Evolutionary conservation across 1,140 invertebrate genomes (phyloP), one percentile per base, ranked within the genome.

Genomic region (Anthonomus grandis): DNA sequence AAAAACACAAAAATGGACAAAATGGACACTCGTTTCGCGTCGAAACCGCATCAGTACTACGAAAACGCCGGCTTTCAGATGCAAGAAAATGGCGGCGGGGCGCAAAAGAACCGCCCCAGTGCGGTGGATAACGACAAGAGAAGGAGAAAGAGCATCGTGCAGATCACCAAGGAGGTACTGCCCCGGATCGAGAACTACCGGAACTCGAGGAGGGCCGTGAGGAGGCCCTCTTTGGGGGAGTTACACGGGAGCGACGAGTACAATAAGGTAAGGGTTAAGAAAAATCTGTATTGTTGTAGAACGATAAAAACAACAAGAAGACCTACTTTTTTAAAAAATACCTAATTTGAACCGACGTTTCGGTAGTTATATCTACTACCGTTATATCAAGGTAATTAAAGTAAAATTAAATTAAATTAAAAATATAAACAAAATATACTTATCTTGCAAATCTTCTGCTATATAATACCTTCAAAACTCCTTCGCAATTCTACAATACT

Each of bases 101-200:
- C 58, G 1, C 48, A 51, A 17, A 48, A 59, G 56, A 54, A 57
- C 22, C 42, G 51, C 9, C 25, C 59, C 37, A 57, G 55, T 25
- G 18, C 25, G 2, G 36, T 41, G 1, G 44, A 47, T 12, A 25
- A 57, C 38, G 38, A 55, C 19, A 56, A 57, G 36, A 34, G 27
- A 24, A 48, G 80, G 42, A 79, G 79, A 56, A 67, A 76, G 24
- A 80, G 78, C 2, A 60, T 82, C 47, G 79, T 79, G 8, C 79
- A 81, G 54, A 70, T 81, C 15, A 81, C 86, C 0, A 77, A 86
- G 67, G 91, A 93, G 72, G 90, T 90, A 0, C 74, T 95, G 15
- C 93, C 93, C 1, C 79, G 91, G 44, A 75, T 93, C 72, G 92
- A 95, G 70, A 90, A 95, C 74, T 96, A 96, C 71, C 86, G 91